Evolutionary conservation across 1,140 invertebrate species (phyloP).

Genomic region (Neodiprion pinetum): DNA sequence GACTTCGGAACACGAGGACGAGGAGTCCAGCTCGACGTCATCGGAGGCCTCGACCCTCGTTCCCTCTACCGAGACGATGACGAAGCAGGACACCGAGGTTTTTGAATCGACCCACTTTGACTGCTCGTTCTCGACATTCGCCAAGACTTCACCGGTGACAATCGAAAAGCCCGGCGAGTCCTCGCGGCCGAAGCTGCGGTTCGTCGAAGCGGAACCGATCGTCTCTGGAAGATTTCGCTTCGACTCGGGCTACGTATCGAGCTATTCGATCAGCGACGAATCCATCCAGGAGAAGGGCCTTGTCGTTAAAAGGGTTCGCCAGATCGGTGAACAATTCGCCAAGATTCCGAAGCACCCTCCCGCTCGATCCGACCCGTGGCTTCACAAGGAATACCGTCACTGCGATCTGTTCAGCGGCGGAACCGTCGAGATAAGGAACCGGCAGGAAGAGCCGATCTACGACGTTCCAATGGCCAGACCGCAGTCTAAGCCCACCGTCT

Average conservation of each 20-base stretch:
- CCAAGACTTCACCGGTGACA: neutral
- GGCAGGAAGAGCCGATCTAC: constrained; percentile 2
- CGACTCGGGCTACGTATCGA: neutral
- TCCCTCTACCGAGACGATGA: constrained; percentile 15
- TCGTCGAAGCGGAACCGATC: neutral
- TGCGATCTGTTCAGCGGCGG: neutral
- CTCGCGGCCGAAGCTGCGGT: neutral
- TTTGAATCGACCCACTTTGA: neutral
- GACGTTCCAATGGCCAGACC: constrained; percentile 23
- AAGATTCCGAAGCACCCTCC: constrained; percentile 35
- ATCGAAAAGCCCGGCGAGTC: neutral
- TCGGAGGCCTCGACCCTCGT: constrained; percentile 22
- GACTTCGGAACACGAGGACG: constrained; percentile 35
- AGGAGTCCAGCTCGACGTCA: constrained; percentile 35
- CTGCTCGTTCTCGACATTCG: neutral
- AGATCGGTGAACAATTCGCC: neutral
- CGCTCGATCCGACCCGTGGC: constrained; percentile 23
- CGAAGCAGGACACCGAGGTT: constrained; percentile 17
- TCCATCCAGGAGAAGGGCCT: neutral
- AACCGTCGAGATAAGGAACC: neutral
- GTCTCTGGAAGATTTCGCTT: neutral
- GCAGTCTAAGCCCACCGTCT: constrained; percentile 16
- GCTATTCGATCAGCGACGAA: neutral
- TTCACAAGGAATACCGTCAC: neutral
- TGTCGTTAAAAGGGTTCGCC: neutral